Conservation (phyloP, 2,113 vertebrate genomes). For the Tympanuchus pallidicinctus region DNA sequence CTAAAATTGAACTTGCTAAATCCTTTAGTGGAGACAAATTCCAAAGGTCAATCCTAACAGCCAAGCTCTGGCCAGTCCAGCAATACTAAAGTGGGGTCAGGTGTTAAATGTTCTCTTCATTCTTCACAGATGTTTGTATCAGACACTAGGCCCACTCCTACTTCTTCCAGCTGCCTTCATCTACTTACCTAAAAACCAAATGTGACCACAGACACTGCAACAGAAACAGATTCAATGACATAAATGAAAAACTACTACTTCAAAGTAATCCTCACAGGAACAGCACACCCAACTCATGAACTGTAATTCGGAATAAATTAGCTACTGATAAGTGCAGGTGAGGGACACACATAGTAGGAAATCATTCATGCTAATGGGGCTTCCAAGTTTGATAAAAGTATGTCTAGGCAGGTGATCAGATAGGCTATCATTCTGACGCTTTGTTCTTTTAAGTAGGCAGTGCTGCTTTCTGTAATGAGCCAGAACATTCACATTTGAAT, state of each 20-base stretch:
- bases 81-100: background rate
- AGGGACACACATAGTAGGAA: background rate
- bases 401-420: conserved; percentile 13
- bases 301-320: conserved; percentile 57
- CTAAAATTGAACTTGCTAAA: background rate
- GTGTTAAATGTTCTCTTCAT: background rate
- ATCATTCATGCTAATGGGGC: background rate
- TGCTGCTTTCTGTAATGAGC: conserved; percentile 75
- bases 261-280: conserved; percentile 72
- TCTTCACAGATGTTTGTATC: background rate
- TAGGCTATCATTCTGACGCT: background rate
- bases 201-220: conserved; percentile 3
- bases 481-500: conserved; percentile 72
- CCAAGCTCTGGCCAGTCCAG: background rate
- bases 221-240: conserved; percentile 53
- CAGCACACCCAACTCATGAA: background rate
- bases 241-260: conserved; percentile 67
- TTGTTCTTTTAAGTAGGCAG: background rate
- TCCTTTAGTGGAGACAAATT: background rate
- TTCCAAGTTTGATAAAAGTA: conserved; percentile 33
- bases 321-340: background rate
- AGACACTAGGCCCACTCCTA: conserved; percentile 20
- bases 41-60: background rate
- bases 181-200: conserved; percentile 42
- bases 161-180: conserved; percentile 68